Evolutionary conservation across 2,797 vertebrate genomes (phyloP).

Genomic region (Sebastes matsubarae): DNA sequence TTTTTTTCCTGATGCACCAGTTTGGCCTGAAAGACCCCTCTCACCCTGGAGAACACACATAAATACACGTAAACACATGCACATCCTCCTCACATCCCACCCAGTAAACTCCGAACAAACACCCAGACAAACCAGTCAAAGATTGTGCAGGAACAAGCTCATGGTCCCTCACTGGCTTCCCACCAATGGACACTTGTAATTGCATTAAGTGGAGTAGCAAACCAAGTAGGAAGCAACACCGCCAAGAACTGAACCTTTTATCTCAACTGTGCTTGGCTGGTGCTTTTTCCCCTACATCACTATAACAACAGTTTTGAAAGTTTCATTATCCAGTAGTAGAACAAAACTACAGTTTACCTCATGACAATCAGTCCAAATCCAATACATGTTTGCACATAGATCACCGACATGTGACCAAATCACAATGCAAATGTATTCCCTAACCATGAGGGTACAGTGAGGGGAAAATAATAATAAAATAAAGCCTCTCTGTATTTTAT

Average conservation of each 20-base stretch:
- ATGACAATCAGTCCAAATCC: not conserved
- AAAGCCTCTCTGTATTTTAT: constrained; percentile 23
- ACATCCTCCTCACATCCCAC: not conserved
- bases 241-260: not conserved
- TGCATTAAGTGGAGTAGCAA: not conserved
- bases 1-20: constrained; percentile 86
- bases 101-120: not conserved
- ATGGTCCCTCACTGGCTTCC: not conserved
- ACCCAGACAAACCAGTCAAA: not conserved
- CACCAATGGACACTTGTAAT: not conserved
- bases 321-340: not conserved
- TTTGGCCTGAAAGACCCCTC: constrained; percentile 87
- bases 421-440: not conserved
- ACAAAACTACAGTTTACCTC: not conserved
- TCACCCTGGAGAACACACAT: constrained; percentile 85
- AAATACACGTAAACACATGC: not conserved
- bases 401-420: not conserved
- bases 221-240: not conserved
- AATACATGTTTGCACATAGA: not conserved
- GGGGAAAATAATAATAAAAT: not conserved
- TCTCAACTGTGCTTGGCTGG: not conserved
- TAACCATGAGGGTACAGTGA: not conserved
- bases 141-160: not conserved
- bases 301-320: not conserved
- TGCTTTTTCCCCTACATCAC: not conserved